Base-by-base conservation (phyloP, 1,140 invertebrate genomes). In the Cyclargus thomasi region DNA sequence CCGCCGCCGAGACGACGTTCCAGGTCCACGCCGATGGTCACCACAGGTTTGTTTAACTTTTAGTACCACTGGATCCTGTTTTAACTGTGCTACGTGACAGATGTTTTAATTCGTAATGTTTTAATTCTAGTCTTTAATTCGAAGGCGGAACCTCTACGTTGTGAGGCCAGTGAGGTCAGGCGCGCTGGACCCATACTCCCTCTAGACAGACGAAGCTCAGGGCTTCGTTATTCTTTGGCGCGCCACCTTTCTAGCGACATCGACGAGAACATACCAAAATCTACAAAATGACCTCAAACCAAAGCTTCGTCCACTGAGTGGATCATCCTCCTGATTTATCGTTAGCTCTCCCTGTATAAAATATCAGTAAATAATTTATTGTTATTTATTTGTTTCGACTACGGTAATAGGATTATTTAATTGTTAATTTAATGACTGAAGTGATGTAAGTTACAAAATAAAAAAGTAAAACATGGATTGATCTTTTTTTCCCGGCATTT, bases 1-100 rank as follows among this genome's bases (percentile, higher is more conserved):
- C 90, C 57, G 81, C 91, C 63, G 91, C 92, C 47, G 92, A 93
- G 77, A 92, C 93, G 16, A 92, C 92, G 67, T 93, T 94, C 85
- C 93, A 94, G 81, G 93, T 94, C 53, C 93, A 94, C 70, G 92
- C 93, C 71, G 92, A 92, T 73, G 92, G 92, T 72, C 92, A 92
- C 80, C 92, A 93, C 83, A 92, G 92, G 92, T 92, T 73, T 89
- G 71, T 70, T 62, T 29, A 62, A 65, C 53, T 36, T 55, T 71
- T 53, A 23, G 55, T 59, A 10, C 18, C 10, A 2, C 6, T 20
- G 18, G 7, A 21, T 18, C 5, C 55, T 11, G 55, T 20, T 22
- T 18, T 20, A 10, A 59, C 18, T 6, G 10, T 21, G 17, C 20
- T 59, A 59, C 39, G 14, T 59, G 55, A 59, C 29, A 20, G 6